Conservation (phyloP, 2,797 vertebrate genomes). For the Phataginus tricuspis region DNA sequence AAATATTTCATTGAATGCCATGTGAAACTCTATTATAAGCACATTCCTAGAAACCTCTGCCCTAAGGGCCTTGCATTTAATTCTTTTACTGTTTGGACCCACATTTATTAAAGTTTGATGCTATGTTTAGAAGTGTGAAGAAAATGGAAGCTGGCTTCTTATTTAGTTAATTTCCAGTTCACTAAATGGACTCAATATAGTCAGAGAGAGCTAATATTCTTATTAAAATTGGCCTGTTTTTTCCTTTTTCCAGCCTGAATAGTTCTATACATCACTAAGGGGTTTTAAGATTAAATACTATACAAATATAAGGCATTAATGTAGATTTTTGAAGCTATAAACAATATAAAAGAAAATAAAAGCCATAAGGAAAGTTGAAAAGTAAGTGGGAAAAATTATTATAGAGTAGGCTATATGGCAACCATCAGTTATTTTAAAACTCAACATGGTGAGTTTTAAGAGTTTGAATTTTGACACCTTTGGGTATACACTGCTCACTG, state of each 20-base stretch:
- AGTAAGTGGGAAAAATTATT: background rate
- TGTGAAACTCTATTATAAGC: slow-evolving; percentile 77
- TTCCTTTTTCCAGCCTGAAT: background rate
- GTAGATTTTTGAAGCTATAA: background rate
- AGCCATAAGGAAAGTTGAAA: background rate
- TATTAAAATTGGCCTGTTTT: slow-evolving; percentile 51
- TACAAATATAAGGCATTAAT: slow-evolving; percentile 18
- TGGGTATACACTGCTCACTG: background rate
- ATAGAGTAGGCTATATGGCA: background rate
- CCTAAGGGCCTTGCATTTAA: slow-evolving; percentile 71
- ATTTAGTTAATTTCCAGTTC: slow-evolving; percentile 65
- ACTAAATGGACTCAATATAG: slow-evolving; percentile 16
- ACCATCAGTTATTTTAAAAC: background rate
- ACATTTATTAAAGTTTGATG: slow-evolving; percentile 74
- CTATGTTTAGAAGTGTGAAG: slow-evolving; percentile 69
- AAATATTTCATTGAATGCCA: slow-evolving; percentile 81
- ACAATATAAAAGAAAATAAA: background rate
- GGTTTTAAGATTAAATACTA: background rate
- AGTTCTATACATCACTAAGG: slow-evolving; percentile 21
- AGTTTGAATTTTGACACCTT: background rate
- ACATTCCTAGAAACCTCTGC: slow-evolving; percentile 76
- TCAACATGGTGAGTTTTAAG: background rate
- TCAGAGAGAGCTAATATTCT: slow-evolving; percentile 60
- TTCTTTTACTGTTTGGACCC: slow-evolving; percentile 61
- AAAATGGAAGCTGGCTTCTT: slow-evolving; percentile 59